Conservation (phyloP, 2,797 vertebrate species). For the Danio choprae region DNA sequence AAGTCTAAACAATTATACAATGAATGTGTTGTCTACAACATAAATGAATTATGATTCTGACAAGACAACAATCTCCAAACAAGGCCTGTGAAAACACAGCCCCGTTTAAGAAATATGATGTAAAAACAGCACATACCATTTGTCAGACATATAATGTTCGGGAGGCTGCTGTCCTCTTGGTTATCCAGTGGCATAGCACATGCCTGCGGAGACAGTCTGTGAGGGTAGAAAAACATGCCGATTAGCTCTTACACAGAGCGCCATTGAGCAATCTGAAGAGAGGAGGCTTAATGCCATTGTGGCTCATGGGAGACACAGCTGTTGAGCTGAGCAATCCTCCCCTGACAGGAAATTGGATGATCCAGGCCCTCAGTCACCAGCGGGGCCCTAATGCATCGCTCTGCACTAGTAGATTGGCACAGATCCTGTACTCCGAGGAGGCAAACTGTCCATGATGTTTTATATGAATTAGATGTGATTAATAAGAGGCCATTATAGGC, state of each 20-base stretch:
- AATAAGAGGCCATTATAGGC: conserved; percentile 35
- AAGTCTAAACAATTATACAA: neutral
- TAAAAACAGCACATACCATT: conserved; percentile 65
- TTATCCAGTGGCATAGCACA: conserved; percentile 69
- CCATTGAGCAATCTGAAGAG: conserved; percentile 36
- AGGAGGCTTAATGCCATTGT: conserved; percentile 24
- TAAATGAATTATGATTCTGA: neutral
- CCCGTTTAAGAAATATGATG: neutral
- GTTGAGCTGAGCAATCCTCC: conserved; percentile 35
- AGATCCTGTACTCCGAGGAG: conserved; percentile 20
- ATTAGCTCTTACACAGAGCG: conserved; percentile 32
- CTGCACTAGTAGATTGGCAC: conserved; percentile 36
- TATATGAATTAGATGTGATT: conserved; percentile 45
- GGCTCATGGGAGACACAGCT: conserved; percentile 27
- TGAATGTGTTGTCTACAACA: neutral
- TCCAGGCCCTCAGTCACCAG: conserved; percentile 43
- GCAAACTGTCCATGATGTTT: conserved; percentile 36
- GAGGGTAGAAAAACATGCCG: conserved; percentile 43
- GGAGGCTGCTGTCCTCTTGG: conserved; percentile 62
- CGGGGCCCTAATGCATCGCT: conserved; percentile 36
- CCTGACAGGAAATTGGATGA: conserved; percentile 40
- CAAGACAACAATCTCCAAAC: neutral
- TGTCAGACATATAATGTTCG: conserved; percentile 66
- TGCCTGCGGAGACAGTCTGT: conserved; percentile 48
- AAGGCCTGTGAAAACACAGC: neutral